Conservation (phyloP, 37 sponge, comb jelly and placozoan genomes). For the Mnemiopsis leidyi region DNA sequence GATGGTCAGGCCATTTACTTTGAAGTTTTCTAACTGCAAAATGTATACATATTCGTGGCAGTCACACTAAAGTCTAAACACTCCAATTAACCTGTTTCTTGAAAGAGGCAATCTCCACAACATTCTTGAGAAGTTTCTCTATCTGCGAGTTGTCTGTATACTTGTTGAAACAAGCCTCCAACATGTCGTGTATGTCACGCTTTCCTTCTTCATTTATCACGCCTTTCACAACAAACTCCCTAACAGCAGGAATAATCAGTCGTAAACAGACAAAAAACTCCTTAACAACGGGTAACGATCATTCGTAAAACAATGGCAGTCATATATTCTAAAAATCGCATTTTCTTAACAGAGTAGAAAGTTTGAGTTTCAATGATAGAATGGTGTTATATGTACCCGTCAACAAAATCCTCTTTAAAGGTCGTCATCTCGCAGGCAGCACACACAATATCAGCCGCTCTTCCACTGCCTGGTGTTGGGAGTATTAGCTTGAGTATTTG, state of each 20-base stretch:
- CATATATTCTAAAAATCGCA: no score
- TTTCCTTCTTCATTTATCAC: slow-evolving; percentile 50
- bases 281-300: no score
- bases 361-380: no score
- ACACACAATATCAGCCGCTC: slow-evolving; percentile 61
- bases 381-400: slow-evolving; percentile 39
- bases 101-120: slow-evolving; percentile 56
- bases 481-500: no score
- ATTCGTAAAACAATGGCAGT: no score
- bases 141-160: slow-evolving; percentile 11
- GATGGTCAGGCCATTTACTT: no score
- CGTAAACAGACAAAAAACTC: no score
- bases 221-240: slow-evolving; percentile 45
- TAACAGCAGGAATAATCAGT: no score
- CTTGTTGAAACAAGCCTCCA: slow-evolving; percentile 37
- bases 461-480: slow-evolving; percentile 58
- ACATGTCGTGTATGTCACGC: slow-evolving; percentile 34
- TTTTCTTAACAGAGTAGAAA: no score
- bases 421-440: slow-evolving; percentile 18
- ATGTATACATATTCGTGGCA: no score
- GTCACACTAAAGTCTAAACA: no score
- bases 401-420: slow-evolving; percentile 43
- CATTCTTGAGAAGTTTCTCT: slow-evolving; percentile 17
- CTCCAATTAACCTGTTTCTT: slow-evolving; percentile 27
- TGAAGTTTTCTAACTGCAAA: no score